Evolutionary conservation across 92 coral and sea anemone genomes (phyloP).

Genomic region (Metridium senile): DNA sequence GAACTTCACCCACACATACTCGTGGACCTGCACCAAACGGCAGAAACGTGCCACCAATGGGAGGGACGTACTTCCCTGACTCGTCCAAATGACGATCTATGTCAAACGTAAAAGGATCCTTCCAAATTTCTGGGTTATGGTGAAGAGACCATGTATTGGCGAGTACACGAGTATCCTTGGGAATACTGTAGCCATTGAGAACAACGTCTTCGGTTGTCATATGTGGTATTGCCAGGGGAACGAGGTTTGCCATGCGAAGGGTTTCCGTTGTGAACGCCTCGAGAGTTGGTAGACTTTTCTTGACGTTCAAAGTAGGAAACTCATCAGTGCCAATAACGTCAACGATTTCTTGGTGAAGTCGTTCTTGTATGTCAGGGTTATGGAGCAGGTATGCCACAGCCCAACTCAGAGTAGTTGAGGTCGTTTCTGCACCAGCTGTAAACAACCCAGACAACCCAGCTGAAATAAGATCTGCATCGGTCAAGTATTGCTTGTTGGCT

Average conservation of each 20-base stretch:
- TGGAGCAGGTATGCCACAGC: no score
- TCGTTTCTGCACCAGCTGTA: no score
- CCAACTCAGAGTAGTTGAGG: no score
- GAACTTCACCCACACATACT: constrained; percentile 60
- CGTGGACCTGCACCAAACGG: constrained; percentile 75
- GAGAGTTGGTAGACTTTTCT: constrained; percentile 33
- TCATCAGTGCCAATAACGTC: no score
- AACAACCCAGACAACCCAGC: no score
- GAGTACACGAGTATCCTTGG: constrained; percentile 60
- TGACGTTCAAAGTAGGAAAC: no score
- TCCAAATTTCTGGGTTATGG: constrained; percentile 60
- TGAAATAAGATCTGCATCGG: no score
- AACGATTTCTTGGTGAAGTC: no score
- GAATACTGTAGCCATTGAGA: constrained; percentile 53
- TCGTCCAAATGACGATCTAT: constrained; percentile 55
- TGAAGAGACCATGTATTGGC: constrained; percentile 66
- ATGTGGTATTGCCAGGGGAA: constrained; percentile 54
- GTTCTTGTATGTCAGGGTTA: no score
- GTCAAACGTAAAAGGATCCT: constrained; percentile 51
- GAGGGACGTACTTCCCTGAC: constrained; percentile 38
- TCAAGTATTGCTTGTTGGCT: no score
- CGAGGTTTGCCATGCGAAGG: constrained; percentile 52
- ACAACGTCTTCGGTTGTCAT: constrained; percentile 43
- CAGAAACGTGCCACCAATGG: constrained; percentile 45
- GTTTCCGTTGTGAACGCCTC: constrained; percentile 67